phyloP scores from a whole-genome alignment of 2,113 vertebrate species.

The Neoarius graeffei region DNA sequence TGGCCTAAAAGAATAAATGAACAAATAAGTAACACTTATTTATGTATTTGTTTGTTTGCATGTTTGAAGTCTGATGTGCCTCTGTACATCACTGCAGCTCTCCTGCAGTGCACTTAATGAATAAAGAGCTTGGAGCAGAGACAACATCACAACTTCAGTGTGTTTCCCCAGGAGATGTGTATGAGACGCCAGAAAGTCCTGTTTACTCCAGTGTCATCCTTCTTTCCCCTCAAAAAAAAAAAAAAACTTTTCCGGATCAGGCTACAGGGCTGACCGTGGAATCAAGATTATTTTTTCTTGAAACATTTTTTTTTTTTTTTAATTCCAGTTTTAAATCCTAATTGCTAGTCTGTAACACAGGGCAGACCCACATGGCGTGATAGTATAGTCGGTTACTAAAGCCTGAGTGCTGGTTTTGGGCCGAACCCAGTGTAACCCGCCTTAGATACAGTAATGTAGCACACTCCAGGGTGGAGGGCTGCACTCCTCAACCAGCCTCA shows the following conservation, averaged over 20 bases:
- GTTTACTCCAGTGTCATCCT: neutral
- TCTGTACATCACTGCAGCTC: neutral
- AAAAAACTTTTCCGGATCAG: neutral
- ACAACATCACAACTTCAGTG: neutral
- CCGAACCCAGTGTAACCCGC: slow-evolving; percentile 54
- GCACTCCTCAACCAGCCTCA: neutral
- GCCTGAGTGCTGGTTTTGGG: slow-evolving; percentile 54
- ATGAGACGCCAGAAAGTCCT: neutral
- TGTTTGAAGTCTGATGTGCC: neutral
- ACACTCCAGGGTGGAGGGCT: slow-evolving; percentile 32
- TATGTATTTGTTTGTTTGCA: too few relatives aligned
- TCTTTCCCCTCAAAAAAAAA: neutral
- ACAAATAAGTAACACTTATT: neutral
- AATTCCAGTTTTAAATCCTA: neutral
- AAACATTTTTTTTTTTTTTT: neutral
- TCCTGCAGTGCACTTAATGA: slow-evolving; percentile 14
- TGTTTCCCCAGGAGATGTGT: neutral
- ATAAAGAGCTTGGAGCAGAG: neutral
- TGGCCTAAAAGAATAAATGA: neutral
- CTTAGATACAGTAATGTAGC: slow-evolving; percentile 45
- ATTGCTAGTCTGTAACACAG: slow-evolving; percentile 10
- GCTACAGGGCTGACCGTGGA: neutral
- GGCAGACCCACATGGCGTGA: slow-evolving; percentile 32
- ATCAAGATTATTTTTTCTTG: neutral
- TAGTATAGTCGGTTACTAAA: neutral